These are phyloP conservation scores for Pocota personata DNA, from an alignment of 2,888 invertebrate species.

Conservation along the genomic window DNA sequence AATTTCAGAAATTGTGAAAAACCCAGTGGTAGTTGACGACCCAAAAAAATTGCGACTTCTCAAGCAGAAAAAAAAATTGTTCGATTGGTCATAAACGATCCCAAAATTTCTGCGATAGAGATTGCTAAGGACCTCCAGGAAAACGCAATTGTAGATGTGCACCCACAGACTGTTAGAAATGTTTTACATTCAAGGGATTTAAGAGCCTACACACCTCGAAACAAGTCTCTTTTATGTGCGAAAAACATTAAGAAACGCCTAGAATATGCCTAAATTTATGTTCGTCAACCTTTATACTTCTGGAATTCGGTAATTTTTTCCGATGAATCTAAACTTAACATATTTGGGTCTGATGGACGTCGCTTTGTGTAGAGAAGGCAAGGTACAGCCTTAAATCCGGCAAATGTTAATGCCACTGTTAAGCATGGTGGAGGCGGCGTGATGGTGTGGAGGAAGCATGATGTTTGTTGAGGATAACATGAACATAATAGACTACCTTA, in stretches of 20 bases:
- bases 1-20: background rate
- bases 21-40: background rate
- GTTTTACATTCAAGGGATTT: no score
- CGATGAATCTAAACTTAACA: background rate
- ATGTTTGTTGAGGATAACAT: no score
- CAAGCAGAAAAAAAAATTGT: background rate
- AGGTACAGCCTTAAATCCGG: background rate
- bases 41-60: background rate
- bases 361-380: background rate
- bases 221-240: background rate
- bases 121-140: no score
- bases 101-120: no score
- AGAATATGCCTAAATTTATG: background rate
- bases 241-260: background rate
- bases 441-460: background rate
- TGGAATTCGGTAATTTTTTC: background rate
- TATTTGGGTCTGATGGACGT: background rate
- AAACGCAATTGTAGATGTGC: no score
- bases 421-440: background rate
- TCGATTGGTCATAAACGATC: background rate
- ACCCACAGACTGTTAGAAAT: background rate
- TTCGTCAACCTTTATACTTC: background rate
- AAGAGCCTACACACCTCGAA: background rate
- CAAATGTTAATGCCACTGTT: background rate
- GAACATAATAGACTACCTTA: no score